Conservation (phyloP, 1,140 invertebrate genomes). For the Stenopsyche tienmushanensis region DNA sequence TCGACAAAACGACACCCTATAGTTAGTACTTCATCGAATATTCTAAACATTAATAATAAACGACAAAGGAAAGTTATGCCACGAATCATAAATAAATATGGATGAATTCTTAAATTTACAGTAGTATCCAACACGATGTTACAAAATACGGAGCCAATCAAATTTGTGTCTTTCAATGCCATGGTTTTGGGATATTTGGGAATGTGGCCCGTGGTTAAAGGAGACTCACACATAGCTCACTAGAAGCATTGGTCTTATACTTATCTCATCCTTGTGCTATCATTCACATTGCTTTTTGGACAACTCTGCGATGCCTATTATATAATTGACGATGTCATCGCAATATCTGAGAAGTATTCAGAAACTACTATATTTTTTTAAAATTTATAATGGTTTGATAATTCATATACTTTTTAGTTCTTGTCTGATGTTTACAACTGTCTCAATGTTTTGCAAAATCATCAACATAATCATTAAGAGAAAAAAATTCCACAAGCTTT, state of each 20-base stretch:
- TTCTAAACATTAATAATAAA: too few relatives aligned
- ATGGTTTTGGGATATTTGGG: conserved; percentile 23
- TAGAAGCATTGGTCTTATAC: conserved; percentile 15
- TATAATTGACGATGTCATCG: conserved; percentile 17
- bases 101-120: too few relatives aligned
- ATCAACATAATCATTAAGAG: conserved; percentile 22
- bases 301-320: conserved; percentile 22
- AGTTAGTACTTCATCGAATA: too few relatives aligned
- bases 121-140: too few relatives aligned
- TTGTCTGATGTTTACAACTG: conserved; percentile 28
- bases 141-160: conserved; percentile 2
- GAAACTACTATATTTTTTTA: conserved; percentile 1
- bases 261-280: background rate
- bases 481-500: conserved; percentile 11
- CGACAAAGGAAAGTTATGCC: too few relatives aligned
- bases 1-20: too few relatives aligned
- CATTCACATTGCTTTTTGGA: conserved; percentile 22
- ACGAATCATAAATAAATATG: too few relatives aligned
- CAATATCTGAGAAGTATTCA: conserved; percentile 31
- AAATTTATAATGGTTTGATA: background rate
- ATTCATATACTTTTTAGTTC: conserved; percentile 26
- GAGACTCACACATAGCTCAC: background rate
- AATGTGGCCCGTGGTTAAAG: conserved; percentile 26
- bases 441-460: conserved; percentile 29
- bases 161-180: conserved; percentile 18